Conservation (phyloP, 2,888 invertebrate genomes). For the Eupithecia subfuscata region DNA sequence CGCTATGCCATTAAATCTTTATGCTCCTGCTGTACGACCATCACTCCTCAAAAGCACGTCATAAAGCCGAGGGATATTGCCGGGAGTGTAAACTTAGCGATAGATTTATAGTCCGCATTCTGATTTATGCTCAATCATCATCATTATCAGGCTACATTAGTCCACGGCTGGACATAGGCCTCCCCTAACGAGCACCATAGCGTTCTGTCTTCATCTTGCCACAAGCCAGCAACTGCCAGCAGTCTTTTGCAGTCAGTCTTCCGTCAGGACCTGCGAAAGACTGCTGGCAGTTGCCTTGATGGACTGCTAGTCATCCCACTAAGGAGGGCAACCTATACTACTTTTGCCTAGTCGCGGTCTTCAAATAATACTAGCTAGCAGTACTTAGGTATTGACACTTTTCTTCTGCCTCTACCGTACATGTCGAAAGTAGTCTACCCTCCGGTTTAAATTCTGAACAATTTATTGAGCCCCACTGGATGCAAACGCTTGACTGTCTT, state of each 20-base stretch:
- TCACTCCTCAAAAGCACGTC: slow-evolving; percentile 14
- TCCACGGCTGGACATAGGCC: background rate
- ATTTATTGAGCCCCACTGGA: background rate
- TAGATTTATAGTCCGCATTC: background rate
- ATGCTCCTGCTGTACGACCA: slow-evolving; percentile 16
- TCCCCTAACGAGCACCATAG: background rate
- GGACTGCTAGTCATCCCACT: too few relatives aligned
- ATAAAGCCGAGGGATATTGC: background rate
- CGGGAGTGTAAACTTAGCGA: slow-evolving; percentile 2
- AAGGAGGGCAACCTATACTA: background rate
- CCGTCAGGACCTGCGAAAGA: too few relatives aligned
- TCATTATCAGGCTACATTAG: background rate
- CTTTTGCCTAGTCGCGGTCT: background rate
- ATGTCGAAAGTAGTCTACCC: background rate
- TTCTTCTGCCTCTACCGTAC: background rate
- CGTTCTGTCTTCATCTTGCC: background rate
- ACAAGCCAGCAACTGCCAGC: too few relatives aligned
- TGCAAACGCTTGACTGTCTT: background rate
- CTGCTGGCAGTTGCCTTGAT: too few relatives aligned
- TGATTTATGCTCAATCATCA: background rate
- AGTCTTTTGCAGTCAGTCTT: too few relatives aligned
- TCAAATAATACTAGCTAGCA: too few relatives aligned
- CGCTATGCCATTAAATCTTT: slow-evolving; percentile 15
- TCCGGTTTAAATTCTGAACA: background rate
- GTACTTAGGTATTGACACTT: too few relatives aligned